Evolutionary conservation across 2,888 invertebrate genomes (phyloP), one percentile per base, ranked within the genome.

Genomic region (Anodontia alba): DNA sequence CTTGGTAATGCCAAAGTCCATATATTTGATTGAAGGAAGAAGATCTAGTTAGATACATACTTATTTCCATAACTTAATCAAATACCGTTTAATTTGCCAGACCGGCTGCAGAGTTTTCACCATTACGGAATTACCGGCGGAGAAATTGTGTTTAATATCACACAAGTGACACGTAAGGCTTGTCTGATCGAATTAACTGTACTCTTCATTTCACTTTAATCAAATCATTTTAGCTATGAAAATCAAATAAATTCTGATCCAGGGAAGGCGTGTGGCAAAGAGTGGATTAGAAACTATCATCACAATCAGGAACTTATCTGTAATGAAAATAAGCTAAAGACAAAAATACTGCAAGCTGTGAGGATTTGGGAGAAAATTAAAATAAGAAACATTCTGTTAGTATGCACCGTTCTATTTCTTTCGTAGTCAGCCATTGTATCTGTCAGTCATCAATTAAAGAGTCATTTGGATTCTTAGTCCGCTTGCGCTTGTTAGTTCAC

Each of bases 71-170:
- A 62, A 62, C 62, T 62, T 62, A 33, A 62, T 62, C 62, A 62
- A 62, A 31, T 62, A 62, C 33, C 62, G 62, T 62, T 62, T 62
- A 62, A 62, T 62, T 62, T 62, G 62, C 62, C 62, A 33, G 33
- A 62, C 1, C 17, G 8, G 12, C 29, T 31, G 33, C 12, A 12
- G 12, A 33, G 62, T 62, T 62, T 62, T 62, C 62, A 62, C 10
- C 62, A 62, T 62, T 62, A 62, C 62, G 1, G 33, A 62, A 62
- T 62, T 62, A 62, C 62, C 33, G 33, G 62, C 33, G 31, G 33
- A 15, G 5, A 33, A 33, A 62, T 31, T 62, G 62, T 10, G 33
- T 62, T 29, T 62, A 62, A 62, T 62, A 33, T 62, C 62, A 62
- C 62, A 33, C 62, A 62, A 62, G 33, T 62, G 62, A 62, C 62